phyloP scores from a whole-genome alignment of 1,140 invertebrate species.

The Drosophila murphyi region DNA sequence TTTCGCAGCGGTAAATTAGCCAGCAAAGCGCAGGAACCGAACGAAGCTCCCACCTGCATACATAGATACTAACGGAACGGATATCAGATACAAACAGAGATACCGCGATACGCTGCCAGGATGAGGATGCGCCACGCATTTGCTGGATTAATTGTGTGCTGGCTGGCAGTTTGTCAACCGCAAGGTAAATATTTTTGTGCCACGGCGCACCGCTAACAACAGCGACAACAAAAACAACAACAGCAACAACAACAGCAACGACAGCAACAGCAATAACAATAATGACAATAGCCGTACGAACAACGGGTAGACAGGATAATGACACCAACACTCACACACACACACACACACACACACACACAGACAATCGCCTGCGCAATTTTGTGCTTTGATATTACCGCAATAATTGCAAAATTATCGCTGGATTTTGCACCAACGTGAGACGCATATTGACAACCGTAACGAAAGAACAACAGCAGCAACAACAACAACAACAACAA shows the following conservation, averaged over 20 bases:
- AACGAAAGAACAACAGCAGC: constrained; percentile 20
- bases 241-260: not conserved
- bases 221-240: constrained; percentile 9
- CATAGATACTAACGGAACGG: constrained; percentile 3
- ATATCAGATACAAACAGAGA: constrained; percentile 27
- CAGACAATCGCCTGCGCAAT: constrained; percentile 13
- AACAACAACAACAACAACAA: constrained; percentile 28
- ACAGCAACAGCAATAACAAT: constrained; percentile 6
- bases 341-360: constrained; percentile 18
- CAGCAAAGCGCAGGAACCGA: constrained; percentile 9
- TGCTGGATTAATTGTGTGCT: constrained; percentile 82
- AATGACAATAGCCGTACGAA: constrained; percentile 7
- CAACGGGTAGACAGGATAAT: constrained; percentile 55
- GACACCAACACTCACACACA: constrained; percentile 42
- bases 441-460: constrained; percentile 48
- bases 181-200: constrained; percentile 83
- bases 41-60: constrained; percentile 6
- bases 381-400: constrained; percentile 73
- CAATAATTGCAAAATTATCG: constrained; percentile 83
- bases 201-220: constrained; percentile 16
- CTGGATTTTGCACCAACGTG: constrained; percentile 74
- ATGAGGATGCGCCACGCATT: constrained; percentile 76
- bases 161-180: constrained; percentile 82
- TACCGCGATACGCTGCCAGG: constrained; percentile 22
- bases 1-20: constrained; percentile 73